Evolutionary conservation across 2,113 vertebrate species (phyloP).

Genomic region (Catagonus wagneri): DNA sequence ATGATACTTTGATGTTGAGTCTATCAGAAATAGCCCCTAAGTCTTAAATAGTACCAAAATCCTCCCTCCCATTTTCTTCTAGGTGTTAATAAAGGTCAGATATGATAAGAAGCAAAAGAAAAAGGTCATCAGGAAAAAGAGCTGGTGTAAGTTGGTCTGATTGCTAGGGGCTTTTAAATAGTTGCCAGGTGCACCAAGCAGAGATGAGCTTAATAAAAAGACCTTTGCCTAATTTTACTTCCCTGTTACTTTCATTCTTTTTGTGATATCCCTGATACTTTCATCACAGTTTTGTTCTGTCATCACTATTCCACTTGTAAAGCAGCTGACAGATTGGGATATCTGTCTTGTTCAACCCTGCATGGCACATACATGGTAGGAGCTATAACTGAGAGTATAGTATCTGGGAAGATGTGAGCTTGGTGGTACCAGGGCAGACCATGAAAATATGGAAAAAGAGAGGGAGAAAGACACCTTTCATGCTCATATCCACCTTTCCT

Average conservation of each 20-base stretch:
- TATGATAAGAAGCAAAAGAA: neutral
- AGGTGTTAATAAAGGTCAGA: neutral
- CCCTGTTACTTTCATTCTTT: neutral
- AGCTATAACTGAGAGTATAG: neutral
- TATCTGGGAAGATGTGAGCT: neutral
- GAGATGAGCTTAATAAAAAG: neutral
- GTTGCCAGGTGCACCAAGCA: neutral
- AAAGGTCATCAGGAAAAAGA: neutral
- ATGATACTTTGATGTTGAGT: neutral
- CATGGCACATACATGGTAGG: too few relatives aligned
- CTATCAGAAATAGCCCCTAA: neutral
- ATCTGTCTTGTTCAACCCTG: neutral
- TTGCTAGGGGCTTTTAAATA: neutral
- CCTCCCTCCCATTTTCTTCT: neutral
- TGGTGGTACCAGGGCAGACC: neutral
- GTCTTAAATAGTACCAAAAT: neutral
- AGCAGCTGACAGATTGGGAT: neutral
- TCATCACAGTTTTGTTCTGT: neutral
- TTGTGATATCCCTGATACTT: neutral
- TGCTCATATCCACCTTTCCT: neutral
- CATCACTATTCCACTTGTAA: neutral
- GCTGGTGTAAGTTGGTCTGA: neutral
- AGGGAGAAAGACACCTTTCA: neutral
- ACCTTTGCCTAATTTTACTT: neutral
- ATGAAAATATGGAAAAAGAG: neutral